Percentiles rank a stretch among this genome's conserved stretches.
Evolutionary conservation across 2,888 invertebrate species (phyloP).

Genomic region (Pseudoips prasinana): DNA sequence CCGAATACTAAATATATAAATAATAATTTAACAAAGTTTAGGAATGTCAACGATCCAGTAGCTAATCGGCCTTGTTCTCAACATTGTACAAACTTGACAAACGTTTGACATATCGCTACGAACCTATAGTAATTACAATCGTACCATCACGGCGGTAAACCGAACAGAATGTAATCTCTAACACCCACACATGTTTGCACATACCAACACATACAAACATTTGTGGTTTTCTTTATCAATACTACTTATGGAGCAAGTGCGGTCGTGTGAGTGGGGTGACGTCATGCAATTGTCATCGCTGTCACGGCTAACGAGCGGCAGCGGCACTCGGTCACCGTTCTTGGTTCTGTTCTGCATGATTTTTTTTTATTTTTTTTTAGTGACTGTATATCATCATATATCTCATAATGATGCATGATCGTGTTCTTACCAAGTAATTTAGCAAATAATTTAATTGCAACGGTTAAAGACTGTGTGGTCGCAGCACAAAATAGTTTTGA

Average conservation of each 20-base stretch:
- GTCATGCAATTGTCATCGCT: slow-evolving; percentile 77
- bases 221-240: slow-evolving; percentile 60
- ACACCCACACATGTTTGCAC: slow-evolving; percentile 49
- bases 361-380: slow-evolving; percentile 29
- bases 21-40: too few species aligned
- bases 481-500: too few species aligned
- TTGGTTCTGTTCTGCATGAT: slow-evolving; percentile 38
- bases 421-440: too few species aligned
- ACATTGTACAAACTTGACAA: slow-evolving; percentile 17
- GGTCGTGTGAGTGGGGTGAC: slow-evolving; percentile 56
- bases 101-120: slow-evolving; percentile 22
- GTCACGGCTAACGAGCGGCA: slow-evolving; percentile 72
- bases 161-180: slow-evolving; percentile 45
- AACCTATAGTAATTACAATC: slow-evolving; percentile 37
- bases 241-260: slow-evolving; percentile 29
- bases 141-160: slow-evolving; percentile 37
- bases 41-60: too few species aligned
- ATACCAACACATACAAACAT: slow-evolving; percentile 39
- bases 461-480: too few species aligned
- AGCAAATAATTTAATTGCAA: too few species aligned
- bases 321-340: slow-evolving; percentile 57
- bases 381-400: slow-evolving; percentile 19
- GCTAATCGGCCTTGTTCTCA: slow-evolving; percentile 19
- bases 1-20: too few species aligned
- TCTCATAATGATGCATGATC: too few species aligned